Conservation (phyloP, 2,797 vertebrate species). For the Arrhamphus sclerolepis region DNA sequence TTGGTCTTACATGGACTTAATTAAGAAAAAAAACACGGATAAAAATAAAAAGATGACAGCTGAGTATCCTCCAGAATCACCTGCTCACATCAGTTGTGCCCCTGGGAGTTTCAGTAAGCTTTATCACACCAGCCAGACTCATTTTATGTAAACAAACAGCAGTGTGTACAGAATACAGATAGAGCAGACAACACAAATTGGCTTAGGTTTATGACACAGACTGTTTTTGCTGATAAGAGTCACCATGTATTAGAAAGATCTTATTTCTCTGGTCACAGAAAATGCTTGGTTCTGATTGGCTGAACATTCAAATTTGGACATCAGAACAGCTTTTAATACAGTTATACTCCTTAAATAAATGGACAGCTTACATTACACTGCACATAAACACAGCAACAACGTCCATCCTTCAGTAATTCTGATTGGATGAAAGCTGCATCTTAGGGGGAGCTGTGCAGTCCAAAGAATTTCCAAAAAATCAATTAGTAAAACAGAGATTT, state of each 20-base stretch:
- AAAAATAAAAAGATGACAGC: not conserved
- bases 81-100: conserved; percentile 2
- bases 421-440: not conserved
- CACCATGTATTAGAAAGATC: not conserved
- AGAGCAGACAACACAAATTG: conserved; percentile 6
- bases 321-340: not conserved
- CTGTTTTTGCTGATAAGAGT: conserved; percentile 22
- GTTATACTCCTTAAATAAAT: not conserved
- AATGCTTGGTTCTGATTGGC: not conserved
- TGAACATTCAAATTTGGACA: not conserved
- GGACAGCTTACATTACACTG: not conserved
- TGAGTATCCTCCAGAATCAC: conserved; percentile 27
- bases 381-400: not conserved
- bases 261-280: conserved; percentile 3
- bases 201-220: conserved; percentile 8
- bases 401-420: not conserved
- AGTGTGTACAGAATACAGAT: conserved; percentile 32
- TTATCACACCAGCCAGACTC: conserved; percentile 57
- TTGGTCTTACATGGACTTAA: too few species aligned
- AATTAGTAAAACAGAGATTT: too few species aligned
- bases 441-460: too few species aligned
- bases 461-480: too few species aligned
- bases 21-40: not conserved
- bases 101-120: conserved; percentile 27
- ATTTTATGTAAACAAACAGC: conserved; percentile 50